Evolutionary conservation across 2,113 vertebrate species (phyloP), one percentile per base, ranked within the genome.

Genomic region (Pica pica): DNA sequence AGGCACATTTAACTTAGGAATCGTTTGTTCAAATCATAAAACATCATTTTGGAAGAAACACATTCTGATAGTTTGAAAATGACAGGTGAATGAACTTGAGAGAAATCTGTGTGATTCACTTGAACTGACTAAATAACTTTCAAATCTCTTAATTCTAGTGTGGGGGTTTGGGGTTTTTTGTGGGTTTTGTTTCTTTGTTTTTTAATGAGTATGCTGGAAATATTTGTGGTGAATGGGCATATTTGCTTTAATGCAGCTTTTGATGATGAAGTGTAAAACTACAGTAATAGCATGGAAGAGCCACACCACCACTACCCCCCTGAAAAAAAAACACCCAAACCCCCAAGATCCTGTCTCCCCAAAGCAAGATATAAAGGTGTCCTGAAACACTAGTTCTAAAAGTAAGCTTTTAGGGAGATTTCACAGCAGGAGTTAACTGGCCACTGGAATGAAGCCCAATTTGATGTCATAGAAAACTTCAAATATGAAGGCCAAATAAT

Each of bases 221-320:
- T 70, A 31, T 18, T 39, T 80, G 13, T 74, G 39, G 10, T 41
- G 30, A 80, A 70, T 42, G 23, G 17, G 15, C 1, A 1, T 63
- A 18, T 63, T 57, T 90, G 11, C 35, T 80, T 50, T 44, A 67
- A 78, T 8, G 9, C 13, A 42, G 4, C 17, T 16, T 79, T 21
- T 3, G 7, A 21, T 64, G 14, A 14, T 75, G 17, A 70, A 44
- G 7, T 59, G 23, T 81, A 60, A 64, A 76, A 71, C 61, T 3
- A 12, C 28, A 49, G 0, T 52, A 50, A 11, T 10, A 56, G 5
- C 7, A 30, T 55, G 9, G 27, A 77, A 50, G 31, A 53, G 16
- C 22, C 10, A 28, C n/a, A 37, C 5, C 9, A 22, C 4, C 15
- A 9, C 6, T 6, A 11, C 3, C 2, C 1, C 16, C 2, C 19